Base-by-base conservation (phyloP, 2,888 invertebrate genomes). In the Orchesellides sinensis region DNA sequence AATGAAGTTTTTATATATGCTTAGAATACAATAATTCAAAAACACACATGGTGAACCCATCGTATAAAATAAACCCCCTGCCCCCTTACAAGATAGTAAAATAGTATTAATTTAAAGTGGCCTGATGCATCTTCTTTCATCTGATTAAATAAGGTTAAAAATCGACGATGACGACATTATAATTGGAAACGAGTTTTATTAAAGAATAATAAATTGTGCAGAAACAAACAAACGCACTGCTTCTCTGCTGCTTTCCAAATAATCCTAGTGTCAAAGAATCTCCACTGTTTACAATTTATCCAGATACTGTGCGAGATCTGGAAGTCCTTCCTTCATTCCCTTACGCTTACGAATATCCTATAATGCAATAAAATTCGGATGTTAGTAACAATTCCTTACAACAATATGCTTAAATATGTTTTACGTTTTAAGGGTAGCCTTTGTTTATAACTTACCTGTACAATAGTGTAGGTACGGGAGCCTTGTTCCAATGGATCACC, bases 301-400 rank as follows among this genome's bases (percentile, higher is more conserved):
- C 92, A 98, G 93, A 92, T 97, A 99, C 93, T 96, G 95, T 90
- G 94, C 92, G 90, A 99, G 93, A 90, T 97, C 96, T 89, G 99
- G 99, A 89, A 99, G 93, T 91, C 96, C 97, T 90, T 98, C 98
- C 92, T 98, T 99, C 90, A 99, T 93, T 91, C 99, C 99, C 93
- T 99, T 99, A 92, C 99, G 94, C 93, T 99, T 99, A 91, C 99
- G 96, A 89, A 96, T 98, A 78, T 97, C 97, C 93, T 94, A 92
- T n/a, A 65, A 54, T 23, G 63, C 27, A 3, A 4, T 59, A 59
- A 47, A 29, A 32, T 32, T 6, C n/a, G 59, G 19, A 54, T 72
- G 3, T 68, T 23, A 66, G 19, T 27, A 27, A 29, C 35, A 21
- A 47, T 6, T n/a, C 8, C 23, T 23, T 66, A 6, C 32, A 32